Evolutionary conservation across 1,140 invertebrate species (phyloP).

Genomic region (Drosophila grimshawi): DNA sequence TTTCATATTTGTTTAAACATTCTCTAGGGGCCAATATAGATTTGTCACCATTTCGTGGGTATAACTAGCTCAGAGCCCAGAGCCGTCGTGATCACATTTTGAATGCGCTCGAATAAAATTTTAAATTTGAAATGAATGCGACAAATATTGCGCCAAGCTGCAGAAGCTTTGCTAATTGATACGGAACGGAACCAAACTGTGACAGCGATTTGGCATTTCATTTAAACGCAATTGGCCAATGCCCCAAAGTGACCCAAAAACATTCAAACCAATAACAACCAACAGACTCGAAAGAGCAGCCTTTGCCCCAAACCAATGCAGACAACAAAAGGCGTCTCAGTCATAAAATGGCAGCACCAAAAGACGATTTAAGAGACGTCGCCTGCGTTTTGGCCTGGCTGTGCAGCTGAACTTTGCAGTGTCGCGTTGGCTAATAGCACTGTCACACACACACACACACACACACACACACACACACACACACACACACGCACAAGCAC

Average conservation of each 20-base stretch:
- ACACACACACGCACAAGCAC: constrained; percentile 17
- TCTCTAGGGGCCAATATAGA: no score
- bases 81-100: constrained; percentile 63
- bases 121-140: constrained; percentile 68
- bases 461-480: constrained; percentile 7
- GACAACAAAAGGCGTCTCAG: constrained; percentile 64
- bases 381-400: constrained; percentile 30
- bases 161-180: constrained; percentile 28
- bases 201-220: constrained; percentile 45
- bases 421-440: constrained; percentile 66
- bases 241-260: constrained; percentile 16
- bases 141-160: constrained; percentile 53
- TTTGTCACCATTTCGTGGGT: background rate
- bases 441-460: constrained; percentile 45
- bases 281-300: constrained; percentile 2
- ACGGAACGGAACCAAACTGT: background rate
- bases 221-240: constrained; percentile 43
- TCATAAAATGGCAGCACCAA: constrained; percentile 73
- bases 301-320: background rate
- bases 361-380: constrained; percentile 32
- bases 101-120: constrained; percentile 54
- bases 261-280: constrained; percentile 34
- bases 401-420: constrained; percentile 47
- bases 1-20: no score
- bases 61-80: background rate